Evolutionary conservation across 2,113 vertebrate species (phyloP).

Genomic region (Lonchura striata): DNA sequence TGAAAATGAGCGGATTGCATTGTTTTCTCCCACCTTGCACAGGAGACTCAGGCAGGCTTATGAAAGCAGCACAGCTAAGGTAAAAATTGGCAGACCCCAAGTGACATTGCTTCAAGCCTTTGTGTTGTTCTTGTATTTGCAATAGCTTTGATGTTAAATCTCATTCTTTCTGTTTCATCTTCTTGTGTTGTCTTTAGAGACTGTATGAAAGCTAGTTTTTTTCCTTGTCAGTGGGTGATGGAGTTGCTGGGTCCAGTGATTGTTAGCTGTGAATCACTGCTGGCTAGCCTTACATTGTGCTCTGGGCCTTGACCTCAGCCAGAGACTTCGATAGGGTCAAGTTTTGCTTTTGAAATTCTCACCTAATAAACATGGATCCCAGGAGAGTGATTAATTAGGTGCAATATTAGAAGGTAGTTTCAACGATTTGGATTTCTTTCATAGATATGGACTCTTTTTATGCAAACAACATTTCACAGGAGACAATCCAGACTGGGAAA

Average conservation of each 20-base stretch:
- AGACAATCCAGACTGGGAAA: not conserved
- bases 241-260: not conserved
- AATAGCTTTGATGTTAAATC: not conserved
- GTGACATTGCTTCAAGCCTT: not conserved
- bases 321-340: not conserved
- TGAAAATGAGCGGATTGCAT: conserved; percentile 90
- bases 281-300: not conserved
- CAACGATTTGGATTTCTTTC: not conserved
- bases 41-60: conserved; percentile 83
- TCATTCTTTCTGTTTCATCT: not conserved
- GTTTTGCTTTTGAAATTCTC: not conserved
- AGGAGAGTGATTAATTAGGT: not conserved
- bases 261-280: not conserved
- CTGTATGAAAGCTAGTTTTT: not conserved
- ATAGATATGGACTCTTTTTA: not conserved
- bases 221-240: not conserved
- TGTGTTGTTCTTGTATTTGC: not conserved
- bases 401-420: not conserved
- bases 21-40: conserved; percentile 85
- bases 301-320: not conserved
- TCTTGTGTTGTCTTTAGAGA: not conserved
- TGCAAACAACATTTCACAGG: not conserved
- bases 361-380: not conserved
- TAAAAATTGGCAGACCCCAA: conserved; percentile 45
- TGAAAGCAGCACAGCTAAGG: conserved; percentile 87